Percentiles rank a stretch among this genome's conserved stretches.
phyloP scores from a whole-genome alignment of 2,797 vertebrate species.

The Eulemur mongoz region DNA sequence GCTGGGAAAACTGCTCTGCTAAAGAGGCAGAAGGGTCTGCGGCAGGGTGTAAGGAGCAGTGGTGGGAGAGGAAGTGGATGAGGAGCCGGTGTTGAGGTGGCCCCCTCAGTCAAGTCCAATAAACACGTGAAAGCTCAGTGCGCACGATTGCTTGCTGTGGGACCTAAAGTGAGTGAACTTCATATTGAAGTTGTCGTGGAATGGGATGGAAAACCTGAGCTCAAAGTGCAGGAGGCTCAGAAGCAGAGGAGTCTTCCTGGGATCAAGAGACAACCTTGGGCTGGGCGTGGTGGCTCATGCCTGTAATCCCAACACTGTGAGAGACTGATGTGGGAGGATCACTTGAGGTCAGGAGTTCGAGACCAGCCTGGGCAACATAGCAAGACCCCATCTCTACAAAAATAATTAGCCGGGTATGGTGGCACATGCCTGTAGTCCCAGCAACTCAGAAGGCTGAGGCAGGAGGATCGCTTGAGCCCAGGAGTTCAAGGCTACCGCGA shows the following conservation, averaged over 20 bases:
- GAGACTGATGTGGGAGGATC: too few species aligned
- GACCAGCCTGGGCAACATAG: not conserved
- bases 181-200: not conserved
- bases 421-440: not conserved
- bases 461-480: not conserved
- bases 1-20: not conserved
- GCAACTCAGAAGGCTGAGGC: not conserved
- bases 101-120: not conserved
- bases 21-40: not conserved
- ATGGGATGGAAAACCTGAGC: not conserved
- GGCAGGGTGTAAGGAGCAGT: not conserved
- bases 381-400: not conserved
- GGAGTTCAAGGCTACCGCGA: not conserved
- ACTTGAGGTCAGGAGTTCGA: not conserved
- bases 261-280: not conserved
- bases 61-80: not conserved
- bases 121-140: not conserved
- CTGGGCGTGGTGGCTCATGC: too few species aligned
- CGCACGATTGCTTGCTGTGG: not conserved
- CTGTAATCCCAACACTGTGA: too few species aligned
- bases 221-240: not conserved
- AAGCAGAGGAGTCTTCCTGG: not conserved
- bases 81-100: not conserved
- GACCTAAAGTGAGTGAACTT: not conserved
- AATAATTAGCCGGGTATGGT: not conserved